Evolutionary conservation across 1,140 invertebrate genomes (phyloP).

Genomic region (Papilio xuthus): DNA sequence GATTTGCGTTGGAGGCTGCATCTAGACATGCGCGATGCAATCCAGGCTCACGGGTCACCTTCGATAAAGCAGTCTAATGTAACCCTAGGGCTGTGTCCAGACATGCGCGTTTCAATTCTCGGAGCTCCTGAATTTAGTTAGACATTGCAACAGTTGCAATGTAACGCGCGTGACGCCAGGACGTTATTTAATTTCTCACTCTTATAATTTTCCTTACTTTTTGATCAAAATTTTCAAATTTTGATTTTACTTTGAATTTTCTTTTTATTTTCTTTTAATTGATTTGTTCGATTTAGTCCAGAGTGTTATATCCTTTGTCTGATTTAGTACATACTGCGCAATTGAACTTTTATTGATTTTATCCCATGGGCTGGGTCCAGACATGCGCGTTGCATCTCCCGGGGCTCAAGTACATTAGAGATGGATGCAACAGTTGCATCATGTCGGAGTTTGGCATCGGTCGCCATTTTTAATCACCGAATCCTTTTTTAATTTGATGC

Average conservation of each 20-base stretch:
- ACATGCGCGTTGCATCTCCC: constrained; percentile 26
- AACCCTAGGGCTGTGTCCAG: neutral
- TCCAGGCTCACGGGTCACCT: neutral
- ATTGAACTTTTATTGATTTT: neutral
- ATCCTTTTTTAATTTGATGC: neutral
- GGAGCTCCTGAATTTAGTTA: neutral
- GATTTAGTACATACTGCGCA: neutral
- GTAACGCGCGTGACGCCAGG: neutral
- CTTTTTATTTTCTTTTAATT: too few species aligned
- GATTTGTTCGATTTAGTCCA: too few species aligned
- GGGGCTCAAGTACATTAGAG: neutral
- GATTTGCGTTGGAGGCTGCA: constrained; percentile 1
- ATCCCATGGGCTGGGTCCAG: neutral
- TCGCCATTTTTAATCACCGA: neutral
- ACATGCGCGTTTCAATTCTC: too few species aligned
- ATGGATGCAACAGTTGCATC: neutral
- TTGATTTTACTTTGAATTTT: too few species aligned
- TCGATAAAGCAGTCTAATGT: neutral
- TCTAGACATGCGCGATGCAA: constrained; percentile 2
- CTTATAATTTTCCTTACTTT: neutral
- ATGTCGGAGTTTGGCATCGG: neutral
- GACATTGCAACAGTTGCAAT: neutral
- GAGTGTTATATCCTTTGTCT: neutral
- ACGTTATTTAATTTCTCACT: neutral
- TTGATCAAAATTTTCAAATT: too few species aligned